phyloP scores from a whole-genome alignment of 2,888 invertebrate species.

The Hipparchia semele region DNA sequence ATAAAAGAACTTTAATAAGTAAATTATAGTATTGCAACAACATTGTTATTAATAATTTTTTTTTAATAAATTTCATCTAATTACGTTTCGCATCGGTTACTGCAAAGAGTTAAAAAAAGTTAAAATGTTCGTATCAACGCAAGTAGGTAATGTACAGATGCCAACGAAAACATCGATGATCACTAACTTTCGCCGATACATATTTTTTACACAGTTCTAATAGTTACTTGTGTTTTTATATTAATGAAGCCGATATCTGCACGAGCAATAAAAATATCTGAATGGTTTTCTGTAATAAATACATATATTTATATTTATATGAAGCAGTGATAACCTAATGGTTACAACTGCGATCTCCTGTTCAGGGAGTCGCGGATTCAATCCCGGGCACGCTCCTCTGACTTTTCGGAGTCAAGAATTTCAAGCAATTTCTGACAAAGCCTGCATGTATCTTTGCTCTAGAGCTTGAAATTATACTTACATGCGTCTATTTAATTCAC shows the following conservation, averaged over 20 bases:
- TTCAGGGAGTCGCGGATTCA: too few relatives aligned
- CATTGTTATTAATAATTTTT: not conserved
- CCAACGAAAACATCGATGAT: constrained; percentile 9
- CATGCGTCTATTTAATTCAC: too few relatives aligned
- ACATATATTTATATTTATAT: too few relatives aligned
- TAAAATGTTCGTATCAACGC: not conserved
- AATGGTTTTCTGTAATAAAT: not conserved
- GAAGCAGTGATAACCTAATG: too few relatives aligned
- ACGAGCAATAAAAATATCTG: not conserved
- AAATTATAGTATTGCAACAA: not conserved
- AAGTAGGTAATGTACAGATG: not conserved
- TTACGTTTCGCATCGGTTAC: constrained; percentile 8
- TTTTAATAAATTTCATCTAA: not conserved
- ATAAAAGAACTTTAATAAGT: not conserved
- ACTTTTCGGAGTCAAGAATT: too few relatives aligned
- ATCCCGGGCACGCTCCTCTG: too few relatives aligned
- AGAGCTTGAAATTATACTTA: too few relatives aligned
- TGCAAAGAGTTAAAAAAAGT: not conserved
- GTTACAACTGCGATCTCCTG: too few relatives aligned
- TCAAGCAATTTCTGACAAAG: too few relatives aligned
- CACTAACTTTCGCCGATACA: constrained; percentile 16
- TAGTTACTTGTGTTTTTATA: constrained; percentile 7
- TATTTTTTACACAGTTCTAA: not conserved
- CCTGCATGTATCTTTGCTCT: too few relatives aligned
- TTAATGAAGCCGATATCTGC: not conserved